phyloP scores from a whole-genome alignment of 2,888 invertebrate genomes.

The Mechanitis mazaeus region DNA sequence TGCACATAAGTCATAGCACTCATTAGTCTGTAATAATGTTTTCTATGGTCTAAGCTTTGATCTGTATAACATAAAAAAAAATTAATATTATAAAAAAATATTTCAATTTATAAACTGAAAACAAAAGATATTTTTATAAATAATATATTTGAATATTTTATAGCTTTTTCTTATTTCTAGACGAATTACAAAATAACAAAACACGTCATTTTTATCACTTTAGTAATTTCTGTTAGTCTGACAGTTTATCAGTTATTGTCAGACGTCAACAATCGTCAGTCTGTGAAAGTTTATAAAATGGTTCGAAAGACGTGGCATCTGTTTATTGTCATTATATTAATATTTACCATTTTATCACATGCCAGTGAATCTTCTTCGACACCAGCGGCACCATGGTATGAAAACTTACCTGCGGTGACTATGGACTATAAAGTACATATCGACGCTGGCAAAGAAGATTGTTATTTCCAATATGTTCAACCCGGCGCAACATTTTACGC shows the following conservation, averaged over 20 bases:
- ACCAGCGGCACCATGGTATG: slow-evolving; percentile 86
- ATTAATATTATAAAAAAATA: no score
- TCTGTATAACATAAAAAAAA: no score
- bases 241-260: slow-evolving; percentile 14
- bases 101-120: no score
- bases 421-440: slow-evolving; percentile 98
- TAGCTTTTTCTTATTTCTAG: no score
- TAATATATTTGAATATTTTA: no score
- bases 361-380: slow-evolving; percentile 70
- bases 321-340: slow-evolving; percentile 61
- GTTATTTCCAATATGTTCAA: slow-evolving; percentile 96
- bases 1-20: no score
- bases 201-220: neutral
- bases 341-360: slow-evolving; percentile 72
- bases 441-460: slow-evolving; percentile 94
- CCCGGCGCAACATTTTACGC: slow-evolving; percentile 95
- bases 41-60: no score
- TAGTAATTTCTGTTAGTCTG: neutral
- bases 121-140: no score
- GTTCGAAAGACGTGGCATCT: slow-evolving; percentile 74
- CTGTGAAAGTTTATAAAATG: slow-evolving; percentile 47
- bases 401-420: slow-evolving; percentile 91
- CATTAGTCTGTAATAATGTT: no score
- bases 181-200: no score
- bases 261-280: slow-evolving; percentile 23